Percentiles rank a stretch among this genome's conserved stretches.
Conservation (phyloP, 1,140 invertebrate species). For the Nixonia krombeini region DNA sequence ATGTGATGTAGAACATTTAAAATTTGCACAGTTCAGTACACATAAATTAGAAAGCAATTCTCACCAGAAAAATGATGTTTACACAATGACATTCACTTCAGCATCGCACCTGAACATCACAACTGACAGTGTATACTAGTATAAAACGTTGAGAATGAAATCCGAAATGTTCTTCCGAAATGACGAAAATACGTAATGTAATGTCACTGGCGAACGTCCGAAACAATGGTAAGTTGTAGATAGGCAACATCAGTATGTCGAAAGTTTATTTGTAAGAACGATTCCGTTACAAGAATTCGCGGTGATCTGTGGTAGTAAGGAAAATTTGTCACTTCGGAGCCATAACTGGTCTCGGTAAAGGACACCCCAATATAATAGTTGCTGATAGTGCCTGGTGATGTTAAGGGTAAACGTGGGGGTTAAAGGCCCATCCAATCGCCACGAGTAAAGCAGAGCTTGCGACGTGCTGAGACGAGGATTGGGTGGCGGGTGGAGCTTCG, state of each 20-base stretch:
- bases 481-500: conserved; percentile 54
- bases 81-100: too few species aligned
- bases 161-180: too few species aligned
- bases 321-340: background rate
- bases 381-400: conserved; percentile 9
- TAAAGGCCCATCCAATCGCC: conserved; percentile 3
- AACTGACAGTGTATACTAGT: too few species aligned
- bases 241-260: background rate
- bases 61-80: too few species aligned
- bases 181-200: too few species aligned
- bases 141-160: background rate
- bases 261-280: background rate
- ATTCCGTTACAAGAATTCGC: background rate
- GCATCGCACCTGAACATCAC: too few species aligned
- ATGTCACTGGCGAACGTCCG: too few species aligned
- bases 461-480: conserved; percentile 37
- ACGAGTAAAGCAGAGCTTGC: conserved; percentile 15
- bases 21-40: too few species aligned
- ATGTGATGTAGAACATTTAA: too few species aligned
- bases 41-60: too few species aligned
- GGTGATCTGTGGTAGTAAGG: background rate
- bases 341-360: background rate
- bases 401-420: conserved; percentile 3
- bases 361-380: background rate
- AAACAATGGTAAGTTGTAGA: too few species aligned